Conservation (phyloP, 2,113 vertebrate species). For the Rhabdomys dilectus region DNA sequence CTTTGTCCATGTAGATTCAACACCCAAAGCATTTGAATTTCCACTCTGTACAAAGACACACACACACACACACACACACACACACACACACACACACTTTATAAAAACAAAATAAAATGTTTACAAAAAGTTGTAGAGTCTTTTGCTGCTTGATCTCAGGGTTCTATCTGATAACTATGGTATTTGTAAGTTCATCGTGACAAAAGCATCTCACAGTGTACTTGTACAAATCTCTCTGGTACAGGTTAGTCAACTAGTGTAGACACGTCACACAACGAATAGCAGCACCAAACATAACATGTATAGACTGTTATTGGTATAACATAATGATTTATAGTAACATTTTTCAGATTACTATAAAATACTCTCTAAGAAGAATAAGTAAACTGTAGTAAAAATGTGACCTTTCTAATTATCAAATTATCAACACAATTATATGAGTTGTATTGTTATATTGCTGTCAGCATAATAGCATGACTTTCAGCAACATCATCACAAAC, state of each 20-base stretch:
- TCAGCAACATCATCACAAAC: neutral
- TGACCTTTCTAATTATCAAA: neutral
- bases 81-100: neutral
- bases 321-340: neutral
- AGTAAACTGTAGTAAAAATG: neutral
- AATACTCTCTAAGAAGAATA: neutral
- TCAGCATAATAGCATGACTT: neutral
- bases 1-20: neutral
- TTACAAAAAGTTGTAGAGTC: neutral
- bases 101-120: neutral
- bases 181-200: neutral
- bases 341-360: neutral
- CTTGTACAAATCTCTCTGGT: neutral
- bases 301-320: neutral
- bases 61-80: neutral
- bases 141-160: neutral
- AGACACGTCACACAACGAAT: neutral
- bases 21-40: neutral
- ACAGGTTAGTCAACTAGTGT: neutral
- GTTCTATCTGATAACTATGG: neutral
- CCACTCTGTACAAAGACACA: neutral
- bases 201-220: neutral
- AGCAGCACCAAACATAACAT: neutral
- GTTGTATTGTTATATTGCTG: neutral
- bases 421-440: neutral